These are phyloP conservation scores for Pachyrhynchus sulphureomaculatus DNA, from an alignment of 1,140 invertebrate genomes.

Conservation along the genomic window DNA sequence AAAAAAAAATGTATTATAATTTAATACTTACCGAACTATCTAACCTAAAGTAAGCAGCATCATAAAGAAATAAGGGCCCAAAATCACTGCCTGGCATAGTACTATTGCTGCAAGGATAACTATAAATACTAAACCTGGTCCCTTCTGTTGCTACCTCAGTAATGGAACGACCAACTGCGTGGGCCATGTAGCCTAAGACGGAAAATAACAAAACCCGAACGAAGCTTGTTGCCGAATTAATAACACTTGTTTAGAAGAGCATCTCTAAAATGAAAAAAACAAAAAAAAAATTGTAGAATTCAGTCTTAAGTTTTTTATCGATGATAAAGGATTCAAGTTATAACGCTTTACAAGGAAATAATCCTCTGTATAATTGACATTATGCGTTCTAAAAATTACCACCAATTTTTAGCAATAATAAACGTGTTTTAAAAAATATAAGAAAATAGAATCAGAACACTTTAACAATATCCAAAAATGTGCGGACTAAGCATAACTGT, in stretches of 20 bases:
- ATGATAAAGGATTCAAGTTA: too few relatives aligned
- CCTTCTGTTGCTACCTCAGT: constrained; percentile 85
- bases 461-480: too few relatives aligned
- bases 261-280: constrained; percentile 85
- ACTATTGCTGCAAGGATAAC: constrained; percentile 95
- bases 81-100: constrained; percentile 91
- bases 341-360: too few relatives aligned
- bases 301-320: too few relatives aligned
- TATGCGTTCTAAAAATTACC: too few relatives aligned
- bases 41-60: constrained; percentile 92
- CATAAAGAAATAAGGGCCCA: constrained; percentile 95
- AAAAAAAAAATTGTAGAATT: too few relatives aligned
- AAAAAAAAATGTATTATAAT: not conserved
- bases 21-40: constrained; percentile 81
- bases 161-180: constrained; percentile 75
- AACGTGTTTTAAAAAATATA: too few relatives aligned
- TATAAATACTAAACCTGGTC: constrained; percentile 88
- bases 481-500: too few relatives aligned
- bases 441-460: too few relatives aligned
- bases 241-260: constrained; percentile 90
- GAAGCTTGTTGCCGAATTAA: constrained; percentile 96
- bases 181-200: constrained; percentile 93
- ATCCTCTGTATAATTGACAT: too few relatives aligned
- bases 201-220: constrained; percentile 99
- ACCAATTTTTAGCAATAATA: too few relatives aligned